Percentiles rank a stretch among this genome's conserved stretches.
Conservation (phyloP, 2,113 vertebrate genomes). For the Nestor notabilis region DNA sequence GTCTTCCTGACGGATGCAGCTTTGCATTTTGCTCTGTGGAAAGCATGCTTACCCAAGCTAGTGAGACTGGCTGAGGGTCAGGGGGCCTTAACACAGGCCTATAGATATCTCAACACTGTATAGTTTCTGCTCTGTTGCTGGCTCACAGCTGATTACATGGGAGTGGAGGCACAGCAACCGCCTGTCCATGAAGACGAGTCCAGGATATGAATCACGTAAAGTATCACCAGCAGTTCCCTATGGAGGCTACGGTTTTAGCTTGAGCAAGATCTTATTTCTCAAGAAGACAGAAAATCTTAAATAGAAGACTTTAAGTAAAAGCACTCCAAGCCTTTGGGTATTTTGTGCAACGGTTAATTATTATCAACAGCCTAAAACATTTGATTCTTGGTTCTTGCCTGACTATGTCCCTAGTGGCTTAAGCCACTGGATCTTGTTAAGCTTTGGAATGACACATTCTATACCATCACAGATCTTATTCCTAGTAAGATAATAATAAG, state of each 20-base stretch:
- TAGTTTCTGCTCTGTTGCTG: background rate
- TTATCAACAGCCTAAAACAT: background rate
- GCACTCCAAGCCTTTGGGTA: background rate
- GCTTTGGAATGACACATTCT: background rate
- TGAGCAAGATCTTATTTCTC: background rate
- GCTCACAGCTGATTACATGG: background rate
- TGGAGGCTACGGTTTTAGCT: background rate
- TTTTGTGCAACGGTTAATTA: background rate
- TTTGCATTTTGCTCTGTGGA: background rate
- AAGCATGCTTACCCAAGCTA: background rate
- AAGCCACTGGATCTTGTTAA: background rate
- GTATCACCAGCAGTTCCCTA: background rate
- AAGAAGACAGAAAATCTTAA: background rate
- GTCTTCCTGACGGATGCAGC: background rate
- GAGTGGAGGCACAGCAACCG: background rate
- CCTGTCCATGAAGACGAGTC: background rate
- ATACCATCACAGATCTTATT: background rate
- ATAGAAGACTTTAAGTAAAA: background rate
- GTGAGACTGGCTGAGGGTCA: background rate
- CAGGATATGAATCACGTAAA: background rate
- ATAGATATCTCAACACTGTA: background rate
- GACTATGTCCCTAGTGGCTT: background rate
- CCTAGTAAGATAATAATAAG: background rate
- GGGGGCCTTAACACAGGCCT: background rate
- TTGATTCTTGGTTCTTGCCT: background rate